phyloP scores from a whole-genome alignment of 2,888 invertebrate species.

The Calameuta filiformis region DNA sequence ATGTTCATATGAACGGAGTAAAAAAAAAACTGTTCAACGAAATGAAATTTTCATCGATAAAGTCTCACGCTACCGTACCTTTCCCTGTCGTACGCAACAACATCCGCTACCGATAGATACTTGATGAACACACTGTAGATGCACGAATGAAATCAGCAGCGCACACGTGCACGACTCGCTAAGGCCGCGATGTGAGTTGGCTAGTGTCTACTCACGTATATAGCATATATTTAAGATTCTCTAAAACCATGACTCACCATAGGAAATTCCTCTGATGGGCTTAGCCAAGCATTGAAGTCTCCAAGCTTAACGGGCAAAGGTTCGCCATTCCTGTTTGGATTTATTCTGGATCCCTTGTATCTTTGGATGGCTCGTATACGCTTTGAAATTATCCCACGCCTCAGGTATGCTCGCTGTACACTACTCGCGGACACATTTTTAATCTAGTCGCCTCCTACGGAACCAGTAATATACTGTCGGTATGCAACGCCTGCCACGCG shows the following conservation, averaged over 20 bases:
- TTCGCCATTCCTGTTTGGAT: neutral
- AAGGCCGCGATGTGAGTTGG: neutral
- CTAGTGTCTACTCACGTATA: neutral
- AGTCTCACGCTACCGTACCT: neutral
- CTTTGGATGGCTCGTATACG: neutral
- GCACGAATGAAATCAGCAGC: neutral
- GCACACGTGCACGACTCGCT: neutral
- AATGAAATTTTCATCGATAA: neutral
- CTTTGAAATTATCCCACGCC: neutral
- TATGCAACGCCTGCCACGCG: neutral
- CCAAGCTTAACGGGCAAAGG: conserved; percentile 3
- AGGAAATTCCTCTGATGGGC: conserved; percentile 23
- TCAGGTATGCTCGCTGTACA: neutral
- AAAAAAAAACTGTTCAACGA: neutral
- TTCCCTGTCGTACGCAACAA: neutral
- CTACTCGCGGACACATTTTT: neutral
- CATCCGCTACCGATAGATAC: neutral
- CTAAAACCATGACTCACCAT: conserved; percentile 51
- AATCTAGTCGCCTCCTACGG: neutral
- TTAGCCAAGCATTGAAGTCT: conserved; percentile 16
- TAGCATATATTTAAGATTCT: conserved; percentile 24
- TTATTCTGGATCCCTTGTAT: neutral
- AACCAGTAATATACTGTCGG: neutral
- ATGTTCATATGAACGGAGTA: neutral
- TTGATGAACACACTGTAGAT: neutral